These are phyloP conservation scores for Cremastinae sp. DNA, from an alignment of 2,888 invertebrate genomes.

Conservation along the genomic window DNA sequence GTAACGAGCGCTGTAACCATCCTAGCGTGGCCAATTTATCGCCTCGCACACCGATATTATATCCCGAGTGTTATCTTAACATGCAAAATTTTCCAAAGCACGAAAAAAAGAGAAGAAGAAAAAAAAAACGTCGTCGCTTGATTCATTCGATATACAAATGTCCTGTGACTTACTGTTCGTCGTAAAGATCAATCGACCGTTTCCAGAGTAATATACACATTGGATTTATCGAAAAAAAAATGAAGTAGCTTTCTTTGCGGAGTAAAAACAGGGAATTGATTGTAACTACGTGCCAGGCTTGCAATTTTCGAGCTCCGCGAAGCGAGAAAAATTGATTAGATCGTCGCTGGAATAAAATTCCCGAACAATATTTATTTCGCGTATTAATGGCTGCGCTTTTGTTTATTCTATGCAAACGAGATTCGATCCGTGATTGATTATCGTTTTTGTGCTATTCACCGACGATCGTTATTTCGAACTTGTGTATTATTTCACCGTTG, in stretches of 20 bases:
- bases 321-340: background rate
- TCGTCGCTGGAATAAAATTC: conserved; percentile 2
- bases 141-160: conserved; percentile 3
- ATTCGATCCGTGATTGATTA: no score
- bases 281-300: background rate
- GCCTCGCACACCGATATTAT: conserved; percentile 56
- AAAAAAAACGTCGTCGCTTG: background rate
- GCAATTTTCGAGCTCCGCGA: background rate
- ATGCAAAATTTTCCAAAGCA: background rate
- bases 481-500: no score
- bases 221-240: background rate
- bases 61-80: conserved; percentile 29
- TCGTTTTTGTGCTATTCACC: no score
- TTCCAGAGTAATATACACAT: conserved; percentile 20
- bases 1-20: conserved; percentile 62
- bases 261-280: conserved; percentile 13
- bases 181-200: conserved; percentile 29
- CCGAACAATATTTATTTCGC: background rate
- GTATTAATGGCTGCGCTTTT: no score
- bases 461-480: no score
- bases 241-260: background rate
- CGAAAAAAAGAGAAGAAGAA: conserved; percentile 6
- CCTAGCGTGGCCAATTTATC: conserved; percentile 60
- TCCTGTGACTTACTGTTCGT: conserved; percentile 12
- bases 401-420: no score